Percentiles rank a stretch among this genome's conserved stretches.
Conservation (phyloP, 2,113 vertebrate species). For the Condylura cristata region DNA sequence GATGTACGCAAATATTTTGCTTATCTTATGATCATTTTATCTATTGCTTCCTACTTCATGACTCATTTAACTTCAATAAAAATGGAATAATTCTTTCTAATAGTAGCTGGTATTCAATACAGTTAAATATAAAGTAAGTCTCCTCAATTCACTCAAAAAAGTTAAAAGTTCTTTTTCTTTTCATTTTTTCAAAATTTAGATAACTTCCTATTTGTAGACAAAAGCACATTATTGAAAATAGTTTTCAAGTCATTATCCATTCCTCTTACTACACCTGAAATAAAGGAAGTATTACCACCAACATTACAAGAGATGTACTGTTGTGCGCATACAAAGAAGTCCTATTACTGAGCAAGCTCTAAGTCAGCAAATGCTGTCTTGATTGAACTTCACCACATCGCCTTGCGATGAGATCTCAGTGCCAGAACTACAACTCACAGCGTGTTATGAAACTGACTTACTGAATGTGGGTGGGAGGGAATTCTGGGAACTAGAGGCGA, state of each 20-base stretch:
- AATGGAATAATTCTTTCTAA: conserved; percentile 68
- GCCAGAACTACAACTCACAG: too few species aligned
- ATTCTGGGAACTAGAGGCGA: too few species aligned
- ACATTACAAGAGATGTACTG: neutral
- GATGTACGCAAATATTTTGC: conserved; percentile 62
- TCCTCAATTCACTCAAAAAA: neutral
- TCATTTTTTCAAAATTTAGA: neutral
- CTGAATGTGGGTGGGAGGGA: too few species aligned
- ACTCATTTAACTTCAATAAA: conserved; percentile 79
- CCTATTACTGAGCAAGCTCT: neutral
- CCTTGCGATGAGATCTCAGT: too few species aligned
- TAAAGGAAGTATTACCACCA: neutral
- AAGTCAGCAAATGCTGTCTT: too few species aligned
- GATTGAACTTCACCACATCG: too few species aligned
- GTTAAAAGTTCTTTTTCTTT: conserved; percentile 17
- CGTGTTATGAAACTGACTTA: too few species aligned
- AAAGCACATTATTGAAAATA: neutral
- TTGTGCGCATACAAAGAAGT: neutral
- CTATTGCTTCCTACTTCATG: conserved; percentile 68
- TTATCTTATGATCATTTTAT: conserved; percentile 61
- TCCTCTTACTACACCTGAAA: neutral
- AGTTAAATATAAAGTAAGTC: neutral
- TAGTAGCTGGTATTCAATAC: conserved; percentile 23
- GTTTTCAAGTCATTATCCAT: neutral
- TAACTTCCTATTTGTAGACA: conserved; percentile 30